phyloP scores from a whole-genome alignment of 2,888 invertebrate species.

The Tipula lateralis region DNA sequence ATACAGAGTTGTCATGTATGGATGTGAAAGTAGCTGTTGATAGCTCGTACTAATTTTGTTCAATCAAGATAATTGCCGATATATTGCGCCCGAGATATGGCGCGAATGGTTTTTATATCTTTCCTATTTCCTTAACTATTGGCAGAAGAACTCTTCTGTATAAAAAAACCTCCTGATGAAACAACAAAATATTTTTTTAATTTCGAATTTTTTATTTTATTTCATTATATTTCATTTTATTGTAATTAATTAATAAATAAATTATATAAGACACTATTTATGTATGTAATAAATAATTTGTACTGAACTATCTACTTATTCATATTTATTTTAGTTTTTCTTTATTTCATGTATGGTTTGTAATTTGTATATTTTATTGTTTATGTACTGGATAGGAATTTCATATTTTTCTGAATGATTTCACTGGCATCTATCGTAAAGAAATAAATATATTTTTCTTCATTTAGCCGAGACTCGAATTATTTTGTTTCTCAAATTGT shows the following conservation, averaged over 20 bases:
- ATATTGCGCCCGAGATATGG: too few species aligned
- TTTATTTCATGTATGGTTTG: not conserved
- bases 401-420: not conserved
- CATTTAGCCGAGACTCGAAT: not conserved
- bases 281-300: slow-evolving; percentile 19
- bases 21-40: too few species aligned
- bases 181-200: not conserved
- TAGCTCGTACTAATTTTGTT: too few species aligned
- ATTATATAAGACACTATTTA: slow-evolving; percentile 24
- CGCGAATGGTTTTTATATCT: too few species aligned
- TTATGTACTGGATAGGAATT: not conserved
- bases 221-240: not conserved
- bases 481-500: not conserved
- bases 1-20: too few species aligned
- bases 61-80: too few species aligned
- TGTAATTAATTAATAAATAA: slow-evolving; percentile 19
- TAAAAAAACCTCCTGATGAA: too few species aligned
- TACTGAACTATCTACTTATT: slow-evolving; percentile 5
- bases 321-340: not conserved
- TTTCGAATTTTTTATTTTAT: too few species aligned
- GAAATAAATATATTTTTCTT: not conserved
- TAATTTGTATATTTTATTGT: not conserved
- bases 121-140: too few species aligned
- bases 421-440: not conserved
- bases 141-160: too few species aligned